A percentile compares a stretch with the other conserved stretches of the same genome.
Evolutionary conservation across 2,113 vertebrate genomes (phyloP).

Genomic region (human (Homo sapiens)): DNA sequence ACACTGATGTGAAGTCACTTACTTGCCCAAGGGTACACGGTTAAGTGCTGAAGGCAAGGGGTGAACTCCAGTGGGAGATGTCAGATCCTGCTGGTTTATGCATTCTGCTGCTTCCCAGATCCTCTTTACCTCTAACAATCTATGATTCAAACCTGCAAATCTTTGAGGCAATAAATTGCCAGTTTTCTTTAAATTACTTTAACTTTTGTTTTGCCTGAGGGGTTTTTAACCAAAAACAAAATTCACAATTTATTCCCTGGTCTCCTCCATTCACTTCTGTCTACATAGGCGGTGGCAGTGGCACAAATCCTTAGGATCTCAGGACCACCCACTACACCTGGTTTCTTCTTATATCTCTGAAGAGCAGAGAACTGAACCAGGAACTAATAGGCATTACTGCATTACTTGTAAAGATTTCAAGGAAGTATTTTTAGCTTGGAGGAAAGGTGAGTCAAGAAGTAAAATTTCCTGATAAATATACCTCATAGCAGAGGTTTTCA

Average conservation of each 20-base stretch:
- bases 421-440: background rate
- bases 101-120: background rate
- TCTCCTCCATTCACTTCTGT: background rate
- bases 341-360: background rate
- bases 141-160: background rate
- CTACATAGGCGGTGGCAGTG: no score
- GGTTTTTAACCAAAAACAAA: background rate
- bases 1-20: background rate
- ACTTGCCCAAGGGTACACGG: background rate
- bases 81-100: background rate
- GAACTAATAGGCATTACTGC: background rate
- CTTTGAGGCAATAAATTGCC: background rate
- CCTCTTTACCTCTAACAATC: background rate
- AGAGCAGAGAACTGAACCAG: background rate
- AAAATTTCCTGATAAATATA: background rate
- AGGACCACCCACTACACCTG: background rate
- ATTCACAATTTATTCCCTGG: background rate
- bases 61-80: background rate
- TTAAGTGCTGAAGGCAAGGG: background rate
- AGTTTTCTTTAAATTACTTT: slow-evolving; percentile 12
- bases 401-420: background rate
- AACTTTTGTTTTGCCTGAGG: background rate
- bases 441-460: background rate
- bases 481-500: background rate
- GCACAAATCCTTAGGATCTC: background rate